Evolutionary conservation across 1,140 invertebrate genomes (phyloP), one percentile per base, ranked within the genome.

Genomic region (Papilio aristodemus): DNA sequence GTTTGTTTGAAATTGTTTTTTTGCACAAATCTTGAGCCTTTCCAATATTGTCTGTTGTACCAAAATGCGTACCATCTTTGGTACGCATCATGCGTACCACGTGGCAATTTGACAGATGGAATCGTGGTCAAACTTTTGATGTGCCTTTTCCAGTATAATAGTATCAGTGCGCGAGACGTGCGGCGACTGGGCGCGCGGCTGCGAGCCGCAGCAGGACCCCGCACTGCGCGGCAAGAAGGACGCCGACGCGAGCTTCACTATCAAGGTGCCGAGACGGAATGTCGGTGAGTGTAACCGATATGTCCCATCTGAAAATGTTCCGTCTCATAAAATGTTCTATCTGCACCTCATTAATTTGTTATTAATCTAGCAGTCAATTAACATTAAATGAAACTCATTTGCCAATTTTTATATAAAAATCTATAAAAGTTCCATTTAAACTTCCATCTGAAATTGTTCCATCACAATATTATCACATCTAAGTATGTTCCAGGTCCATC

Each of bases 141-240:
- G n/a, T n/a, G n/a, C n/a, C 4, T 41, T 17, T 68, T 68, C 11
- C 76, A 86, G 84, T 76, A 91, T 88, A 38, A 80, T 84, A 57
- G 96, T 98, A 84, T 98, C 98, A 0, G 98, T 99, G 8, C 93
- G 98, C 43, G 98, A 99, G 93, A 99, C 97, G 0, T 98, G 97
- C 91, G 98, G 97, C 1, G 98, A 99, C 93, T 99, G 98, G 98
- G 94, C 97, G 78, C 94, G 96, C 80, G 98, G 97, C 10, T 95
- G 96, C 36, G 97, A 99, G 83, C 97, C 98, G 0, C 93, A 95
- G 46, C 96, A 97, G 80, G 98, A 99, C 92, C 98, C 98, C 0
- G 97, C 97, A 7, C 92, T 98, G n/a, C 96, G 96, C 79, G 98
- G 98, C 5, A 99, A 98, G 91, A 99, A 99, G 87, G 98, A 99